phyloP scores from a whole-genome alignment of 2,797 vertebrate genomes.

The Acropternis orthonyx region DNA sequence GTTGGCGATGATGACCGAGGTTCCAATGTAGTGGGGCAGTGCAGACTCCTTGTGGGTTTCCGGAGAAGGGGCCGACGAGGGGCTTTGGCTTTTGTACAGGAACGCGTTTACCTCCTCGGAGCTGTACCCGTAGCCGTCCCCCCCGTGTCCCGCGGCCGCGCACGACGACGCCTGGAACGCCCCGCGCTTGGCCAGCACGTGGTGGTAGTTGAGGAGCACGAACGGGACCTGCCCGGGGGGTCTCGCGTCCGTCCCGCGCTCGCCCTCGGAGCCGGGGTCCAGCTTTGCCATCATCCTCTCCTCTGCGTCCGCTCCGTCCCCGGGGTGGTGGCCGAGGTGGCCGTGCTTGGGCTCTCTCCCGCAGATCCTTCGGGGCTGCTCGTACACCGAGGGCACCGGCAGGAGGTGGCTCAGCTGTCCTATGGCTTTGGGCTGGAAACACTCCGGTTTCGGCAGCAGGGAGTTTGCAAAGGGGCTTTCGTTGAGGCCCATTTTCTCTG shows the following conservation, averaged over 20 bases:
- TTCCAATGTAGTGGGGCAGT: slow-evolving; percentile 86
- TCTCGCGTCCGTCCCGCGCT: slow-evolving; percentile 70
- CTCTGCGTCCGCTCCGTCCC: slow-evolving; percentile 38
- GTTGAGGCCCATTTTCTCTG: slow-evolving; percentile 38
- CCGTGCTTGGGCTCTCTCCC: slow-evolving; percentile 76
- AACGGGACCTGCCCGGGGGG: slow-evolving; percentile 79
- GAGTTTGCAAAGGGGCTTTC: slow-evolving; percentile 66
- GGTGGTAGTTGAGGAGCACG: slow-evolving; percentile 87
- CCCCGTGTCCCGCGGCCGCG: slow-evolving; percentile 68
- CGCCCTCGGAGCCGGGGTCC: slow-evolving; percentile 55
- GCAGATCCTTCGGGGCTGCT: slow-evolving; percentile 80
- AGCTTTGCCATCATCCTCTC: slow-evolving; percentile 55
- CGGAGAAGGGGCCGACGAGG: slow-evolving; percentile 76
- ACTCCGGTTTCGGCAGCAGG: slow-evolving; percentile 74
- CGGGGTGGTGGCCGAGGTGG: slow-evolving; percentile 30
- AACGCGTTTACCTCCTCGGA: slow-evolving; percentile 75
- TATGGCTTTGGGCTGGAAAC: slow-evolving; percentile 75
- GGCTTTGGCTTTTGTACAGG: slow-evolving; percentile 78
- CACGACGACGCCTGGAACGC: slow-evolving; percentile 76
- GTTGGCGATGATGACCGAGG: slow-evolving; percentile 90
- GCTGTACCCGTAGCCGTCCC: slow-evolving; percentile 70
- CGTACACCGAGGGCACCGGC: slow-evolving; percentile 78
- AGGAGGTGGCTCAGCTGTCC: slow-evolving; percentile 75
- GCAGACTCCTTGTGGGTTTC: slow-evolving; percentile 76
- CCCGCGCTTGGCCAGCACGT: slow-evolving; percentile 82